A percentile compares a stretch with the other conserved stretches of the same genome.
These are phyloP conservation scores for Listrodromus nycthemerus DNA, from an alignment of 2,888 invertebrate genomes.

Conservation along the genomic window DNA sequence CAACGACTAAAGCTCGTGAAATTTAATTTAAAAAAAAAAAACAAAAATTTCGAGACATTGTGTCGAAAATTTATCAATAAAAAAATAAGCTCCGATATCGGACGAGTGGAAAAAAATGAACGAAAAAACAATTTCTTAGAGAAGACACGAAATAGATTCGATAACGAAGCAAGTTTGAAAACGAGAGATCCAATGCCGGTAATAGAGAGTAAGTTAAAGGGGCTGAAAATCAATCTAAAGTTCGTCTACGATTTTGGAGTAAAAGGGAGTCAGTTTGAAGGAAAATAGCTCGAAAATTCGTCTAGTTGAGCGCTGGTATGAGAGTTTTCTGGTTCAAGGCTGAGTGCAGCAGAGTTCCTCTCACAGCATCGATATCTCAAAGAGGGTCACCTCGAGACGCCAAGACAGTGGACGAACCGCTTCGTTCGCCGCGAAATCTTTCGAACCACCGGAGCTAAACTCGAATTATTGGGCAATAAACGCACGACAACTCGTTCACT, in stretches of 20 bases:
- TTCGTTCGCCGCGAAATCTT: not conserved
- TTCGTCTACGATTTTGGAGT: not conserved
- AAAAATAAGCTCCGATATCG: not conserved
- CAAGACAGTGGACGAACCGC: constrained; percentile 10
- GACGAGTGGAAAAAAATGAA: not conserved
- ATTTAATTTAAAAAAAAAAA: too few relatives aligned
- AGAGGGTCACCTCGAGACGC: constrained; percentile 48
- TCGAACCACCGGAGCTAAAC: constrained; percentile 1
- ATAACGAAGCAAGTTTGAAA: constrained; percentile 1
- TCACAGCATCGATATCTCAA: constrained; percentile 38
- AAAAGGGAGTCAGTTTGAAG: not conserved
- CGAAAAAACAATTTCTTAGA: not conserved
- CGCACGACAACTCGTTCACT: not conserved
- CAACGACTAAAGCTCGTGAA: too few relatives aligned
- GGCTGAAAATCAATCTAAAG: too few relatives aligned
- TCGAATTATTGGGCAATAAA: constrained; percentile 41
- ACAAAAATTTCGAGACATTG: too few relatives aligned
- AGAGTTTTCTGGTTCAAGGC: constrained; percentile 59
- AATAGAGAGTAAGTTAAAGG: too few relatives aligned
- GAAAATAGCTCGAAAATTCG: constrained; percentile 12
- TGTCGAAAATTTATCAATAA: not conserved
- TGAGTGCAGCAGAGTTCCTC: constrained; percentile 20
- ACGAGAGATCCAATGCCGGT: not conserved
- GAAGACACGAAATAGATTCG: not conserved
- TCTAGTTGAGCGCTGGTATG: not conserved